A percentile compares a stretch with the other conserved stretches of the same genome.
phyloP scores from a whole-genome alignment of 1,140 invertebrate genomes.

The Aphaenogaster ashmeadi region DNA sequence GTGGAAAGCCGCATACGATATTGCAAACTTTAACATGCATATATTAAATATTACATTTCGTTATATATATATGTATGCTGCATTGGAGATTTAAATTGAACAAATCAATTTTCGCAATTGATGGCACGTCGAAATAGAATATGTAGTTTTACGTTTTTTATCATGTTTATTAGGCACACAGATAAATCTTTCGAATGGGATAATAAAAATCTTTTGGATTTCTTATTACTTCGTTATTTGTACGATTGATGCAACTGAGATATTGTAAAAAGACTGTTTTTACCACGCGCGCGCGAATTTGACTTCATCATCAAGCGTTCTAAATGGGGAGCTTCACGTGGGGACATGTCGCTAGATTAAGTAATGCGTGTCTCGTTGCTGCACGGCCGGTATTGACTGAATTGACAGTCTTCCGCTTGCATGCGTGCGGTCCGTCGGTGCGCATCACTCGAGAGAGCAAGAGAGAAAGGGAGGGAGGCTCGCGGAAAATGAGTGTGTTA shows the following conservation, averaged over 20 bases:
- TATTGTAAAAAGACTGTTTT: conserved; percentile 27
- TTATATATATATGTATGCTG: neutral
- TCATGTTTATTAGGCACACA: neutral
- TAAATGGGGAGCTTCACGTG: conserved; percentile 33
- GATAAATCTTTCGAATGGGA: neutral
- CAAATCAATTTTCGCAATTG: neutral
- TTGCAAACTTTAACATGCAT: conserved; percentile 8
- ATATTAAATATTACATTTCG: conserved; percentile 4
- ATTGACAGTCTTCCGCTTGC: conserved; percentile 65
- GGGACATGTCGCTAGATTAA: conserved; percentile 55
- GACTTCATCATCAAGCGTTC: conserved; percentile 2
- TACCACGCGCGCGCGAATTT: conserved; percentile 16
- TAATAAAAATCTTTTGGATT: neutral
- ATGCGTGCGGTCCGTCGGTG: conserved; percentile 32
- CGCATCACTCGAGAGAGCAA: conserved; percentile 12
- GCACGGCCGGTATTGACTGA: conserved; percentile 49
- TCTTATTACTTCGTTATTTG: neutral
- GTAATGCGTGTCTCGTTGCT: conserved; percentile 57
- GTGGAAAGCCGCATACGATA: neutral
- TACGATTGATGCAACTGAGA: neutral
- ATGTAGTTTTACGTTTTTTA: neutral
- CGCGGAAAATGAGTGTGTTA: conserved; percentile 61
- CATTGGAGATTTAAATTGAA: neutral
- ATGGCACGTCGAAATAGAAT: neutral
- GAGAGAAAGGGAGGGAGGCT: neutral